Evolutionary conservation across 2,797 vertebrate genomes (phyloP), one percentile per base, ranked within the genome.

Genomic region (Typhlichthys subterraneus): DNA sequence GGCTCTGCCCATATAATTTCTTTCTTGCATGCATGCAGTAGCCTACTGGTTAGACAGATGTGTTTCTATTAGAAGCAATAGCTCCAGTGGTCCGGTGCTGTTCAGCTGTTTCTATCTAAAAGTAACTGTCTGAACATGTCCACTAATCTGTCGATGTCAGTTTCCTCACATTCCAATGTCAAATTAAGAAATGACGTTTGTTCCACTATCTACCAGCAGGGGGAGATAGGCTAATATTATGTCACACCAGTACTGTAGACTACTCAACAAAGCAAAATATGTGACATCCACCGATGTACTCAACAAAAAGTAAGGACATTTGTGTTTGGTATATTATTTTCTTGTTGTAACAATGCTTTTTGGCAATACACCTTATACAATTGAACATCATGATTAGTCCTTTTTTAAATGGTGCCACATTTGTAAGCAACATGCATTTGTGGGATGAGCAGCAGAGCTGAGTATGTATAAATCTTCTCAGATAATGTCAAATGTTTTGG

Each of bases 41-140:
- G 23, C 23, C 23, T 45, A 14, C n/a, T 61, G 50, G 53, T 10
- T 14, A 19, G 14, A 19, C 14, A 53, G 51, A 12, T 53, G 51
- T 12, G 14, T 53, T 15, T 53, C 23, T 53, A 14, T 55, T 38
- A 59, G 58, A 42, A 42, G 9, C 38, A 8, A 9, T 42, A 42
- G 23, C 23, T 29, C 23, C 23, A 29, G 38, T 42, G 38, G 38
- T 57, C 12, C 58, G 19, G n/a, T 13, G 1, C 42, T 63, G 6
- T 10, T 51, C 2, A 46, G 60, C 33, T 61, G 61, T 64, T 70
- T 68, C 5, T 49, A 72, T 63, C 67, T 73, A 75, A 14, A 33
- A 75, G 77, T 63, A 61, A 62, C 77, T 90, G 92, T 85, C 89
- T 80, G 73, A 85, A 93, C 92, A 92, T 12, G 90, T 85, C 78